Percentiles rank a stretch among this genome's conserved stretches.
Evolutionary conservation across 2,888 invertebrate genomes (phyloP).

Genomic region (Nesidiocoris tenuis): DNA sequence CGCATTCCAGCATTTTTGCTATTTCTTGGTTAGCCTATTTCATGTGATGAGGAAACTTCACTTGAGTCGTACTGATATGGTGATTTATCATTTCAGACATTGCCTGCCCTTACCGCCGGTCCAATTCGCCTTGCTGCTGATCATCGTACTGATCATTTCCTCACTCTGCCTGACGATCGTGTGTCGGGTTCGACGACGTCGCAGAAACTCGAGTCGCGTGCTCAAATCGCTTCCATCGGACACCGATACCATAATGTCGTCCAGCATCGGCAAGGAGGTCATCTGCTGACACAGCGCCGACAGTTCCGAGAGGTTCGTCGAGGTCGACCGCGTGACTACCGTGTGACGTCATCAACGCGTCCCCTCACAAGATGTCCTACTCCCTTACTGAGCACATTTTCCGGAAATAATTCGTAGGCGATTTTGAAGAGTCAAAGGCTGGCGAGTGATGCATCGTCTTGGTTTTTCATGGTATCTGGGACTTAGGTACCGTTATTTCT

Average conservation of each 20-base stretch:
- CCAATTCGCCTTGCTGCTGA: slow-evolving; percentile 50
- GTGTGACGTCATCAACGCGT: slow-evolving; percentile 65
- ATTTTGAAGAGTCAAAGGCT: too few species aligned
- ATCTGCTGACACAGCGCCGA: slow-evolving; percentile 90
- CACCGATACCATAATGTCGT: slow-evolving; percentile 52
- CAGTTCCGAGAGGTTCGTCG: slow-evolving; percentile 90
- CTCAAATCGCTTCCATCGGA: slow-evolving; percentile 60
- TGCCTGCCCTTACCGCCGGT: slow-evolving; percentile 76
- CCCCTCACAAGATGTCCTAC: slow-evolving; percentile 10
- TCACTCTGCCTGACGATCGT: slow-evolving; percentile 48
- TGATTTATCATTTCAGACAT: slow-evolving; percentile 57
- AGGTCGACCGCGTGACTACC: slow-evolving; percentile 85
- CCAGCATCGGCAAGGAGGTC: slow-evolving; percentile 70
- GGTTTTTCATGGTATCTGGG: too few species aligned
- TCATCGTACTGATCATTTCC: slow-evolving; percentile 47
- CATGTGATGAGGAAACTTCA: too few species aligned
- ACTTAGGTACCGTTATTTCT: too few species aligned
- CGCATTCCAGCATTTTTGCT: too few species aligned
- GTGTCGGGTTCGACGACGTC: slow-evolving; percentile 40
- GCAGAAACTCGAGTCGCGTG: slow-evolving; percentile 68
- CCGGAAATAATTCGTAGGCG: background rate
- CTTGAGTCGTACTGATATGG: too few species aligned
- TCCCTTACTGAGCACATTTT: slow-evolving; percentile 37
- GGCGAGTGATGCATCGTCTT: too few species aligned
- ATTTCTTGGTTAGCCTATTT: too few species aligned